Conservation (phyloP, 2,888 invertebrate genomes). For the Luperina testacea region DNA sequence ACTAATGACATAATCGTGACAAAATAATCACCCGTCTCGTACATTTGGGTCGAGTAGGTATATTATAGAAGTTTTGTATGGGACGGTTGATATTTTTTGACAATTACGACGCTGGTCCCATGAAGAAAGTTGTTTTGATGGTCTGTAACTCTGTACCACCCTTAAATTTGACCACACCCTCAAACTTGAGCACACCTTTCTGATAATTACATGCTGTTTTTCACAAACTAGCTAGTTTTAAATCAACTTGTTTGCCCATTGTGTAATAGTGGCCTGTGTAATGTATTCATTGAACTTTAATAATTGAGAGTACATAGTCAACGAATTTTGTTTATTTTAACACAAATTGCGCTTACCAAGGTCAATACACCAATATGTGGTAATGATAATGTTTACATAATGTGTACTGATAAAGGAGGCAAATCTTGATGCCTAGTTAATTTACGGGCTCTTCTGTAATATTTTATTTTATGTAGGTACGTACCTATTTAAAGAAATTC, state of each 20-base stretch:
- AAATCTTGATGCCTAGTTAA: slow-evolving; percentile 13
- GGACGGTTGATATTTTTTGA: not conserved
- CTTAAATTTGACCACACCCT: not conserved
- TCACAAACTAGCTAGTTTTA: not conserved
- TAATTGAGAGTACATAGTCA: slow-evolving; percentile 34
- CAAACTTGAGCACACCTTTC: not conserved
- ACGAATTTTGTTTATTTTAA: slow-evolving; percentile 45
- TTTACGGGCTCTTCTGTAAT: slow-evolving; percentile 1
- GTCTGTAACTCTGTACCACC: not conserved
- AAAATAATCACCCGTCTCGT: not conserved
- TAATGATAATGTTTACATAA: slow-evolving; percentile 41
- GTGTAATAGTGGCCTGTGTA: slow-evolving; percentile 35
- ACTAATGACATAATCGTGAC: not conserved
- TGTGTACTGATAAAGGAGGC: slow-evolving; percentile 17
- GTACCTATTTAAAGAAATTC: not conserved
- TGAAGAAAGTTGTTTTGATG: not conserved
- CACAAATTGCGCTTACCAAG: slow-evolving; percentile 44
- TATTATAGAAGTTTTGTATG: not conserved
- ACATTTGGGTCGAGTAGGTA: not conserved
- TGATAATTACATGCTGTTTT: not conserved
- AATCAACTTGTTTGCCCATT: not conserved
- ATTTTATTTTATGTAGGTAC: not conserved
- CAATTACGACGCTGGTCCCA: no score
- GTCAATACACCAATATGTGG: slow-evolving; percentile 27
- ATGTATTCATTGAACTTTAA: slow-evolving; percentile 47